A percentile compares a stretch with the other conserved stretches of the same genome.
phyloP scores from a whole-genome alignment of 1,140 invertebrate genomes.

The Drosophila miranda region DNA sequence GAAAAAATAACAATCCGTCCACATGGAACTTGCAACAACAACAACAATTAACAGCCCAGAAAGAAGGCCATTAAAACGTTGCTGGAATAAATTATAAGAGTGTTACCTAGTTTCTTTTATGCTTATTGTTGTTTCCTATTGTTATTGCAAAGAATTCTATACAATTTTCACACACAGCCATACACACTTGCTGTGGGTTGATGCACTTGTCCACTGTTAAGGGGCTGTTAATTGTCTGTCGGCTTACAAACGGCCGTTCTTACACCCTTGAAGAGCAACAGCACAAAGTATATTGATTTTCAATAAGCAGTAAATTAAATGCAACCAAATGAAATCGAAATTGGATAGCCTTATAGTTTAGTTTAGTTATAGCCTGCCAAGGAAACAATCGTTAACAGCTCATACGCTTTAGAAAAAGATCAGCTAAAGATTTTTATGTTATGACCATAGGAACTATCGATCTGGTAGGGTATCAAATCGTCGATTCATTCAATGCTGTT shows the following conservation, averaged over 20 bases:
- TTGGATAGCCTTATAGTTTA: too few species aligned
- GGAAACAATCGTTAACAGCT: too few species aligned
- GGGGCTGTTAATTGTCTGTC: slow-evolving; percentile 26
- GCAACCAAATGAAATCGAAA: too few species aligned
- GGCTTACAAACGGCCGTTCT: too few species aligned
- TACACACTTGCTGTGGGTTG: slow-evolving; percentile 28
- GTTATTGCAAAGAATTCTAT: slow-evolving; percentile 55
- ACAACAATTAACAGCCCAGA: slow-evolving; percentile 39
- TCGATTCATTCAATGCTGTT: background rate
- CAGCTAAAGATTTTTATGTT: too few species aligned
- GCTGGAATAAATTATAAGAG: slow-evolving; percentile 71
- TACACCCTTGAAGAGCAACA: too few species aligned
- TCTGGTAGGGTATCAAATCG: too few species aligned
- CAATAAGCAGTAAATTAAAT: too few species aligned
- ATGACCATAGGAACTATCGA: too few species aligned
- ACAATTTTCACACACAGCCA: slow-evolving; percentile 32
- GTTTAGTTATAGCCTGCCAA: too few species aligned
- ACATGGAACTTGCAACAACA: slow-evolving; percentile 27
- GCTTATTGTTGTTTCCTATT: slow-evolving; percentile 46
- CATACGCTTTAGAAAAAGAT: too few species aligned
- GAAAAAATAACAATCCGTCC: slow-evolving; percentile 40
- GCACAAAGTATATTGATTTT: too few species aligned
- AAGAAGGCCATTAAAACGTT: slow-evolving; percentile 52
- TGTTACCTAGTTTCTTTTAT: slow-evolving; percentile 66
- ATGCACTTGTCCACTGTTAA: slow-evolving; percentile 60